Conservation (phyloP, 2,113 vertebrate species). For the Chloroceryle aenea region DNA sequence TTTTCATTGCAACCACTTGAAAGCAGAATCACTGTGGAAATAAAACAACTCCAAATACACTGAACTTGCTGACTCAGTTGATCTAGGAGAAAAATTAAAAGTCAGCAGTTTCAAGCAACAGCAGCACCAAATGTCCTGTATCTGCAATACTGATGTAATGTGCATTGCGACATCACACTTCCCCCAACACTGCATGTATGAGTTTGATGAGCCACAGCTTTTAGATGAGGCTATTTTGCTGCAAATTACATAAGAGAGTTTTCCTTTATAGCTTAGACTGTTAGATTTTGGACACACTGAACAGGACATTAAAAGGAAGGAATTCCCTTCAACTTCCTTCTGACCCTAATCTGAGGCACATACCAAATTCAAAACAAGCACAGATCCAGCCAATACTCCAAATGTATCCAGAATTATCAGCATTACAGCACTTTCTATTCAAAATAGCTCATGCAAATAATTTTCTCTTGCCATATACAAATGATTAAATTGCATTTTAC, state of each 20-base stretch:
- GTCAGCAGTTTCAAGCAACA: constrained; percentile 26
- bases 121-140: not conserved
- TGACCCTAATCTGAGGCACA: not conserved
- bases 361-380: not conserved
- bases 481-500: not conserved
- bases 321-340: not conserved
- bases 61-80: constrained; percentile 45
- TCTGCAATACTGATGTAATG: constrained; percentile 35
- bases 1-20: constrained; percentile 44
- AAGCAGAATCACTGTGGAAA: constrained; percentile 40
- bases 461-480: not conserved
- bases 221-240: not conserved
- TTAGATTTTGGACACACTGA: not conserved
- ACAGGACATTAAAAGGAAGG: not conserved
- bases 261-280: not conserved
- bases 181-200: not conserved
- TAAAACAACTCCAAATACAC: not conserved
- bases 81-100: not conserved
- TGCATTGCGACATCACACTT: not conserved
- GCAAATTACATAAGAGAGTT: not conserved
- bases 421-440: not conserved
- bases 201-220: constrained; percentile 3
- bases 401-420: not conserved
- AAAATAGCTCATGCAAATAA: not conserved
- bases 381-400: not conserved